Evolutionary conservation across 2,113 vertebrate species (phyloP), one percentile per base, ranked within the genome.

Genomic region (Nyctereutes procyonoides): DNA sequence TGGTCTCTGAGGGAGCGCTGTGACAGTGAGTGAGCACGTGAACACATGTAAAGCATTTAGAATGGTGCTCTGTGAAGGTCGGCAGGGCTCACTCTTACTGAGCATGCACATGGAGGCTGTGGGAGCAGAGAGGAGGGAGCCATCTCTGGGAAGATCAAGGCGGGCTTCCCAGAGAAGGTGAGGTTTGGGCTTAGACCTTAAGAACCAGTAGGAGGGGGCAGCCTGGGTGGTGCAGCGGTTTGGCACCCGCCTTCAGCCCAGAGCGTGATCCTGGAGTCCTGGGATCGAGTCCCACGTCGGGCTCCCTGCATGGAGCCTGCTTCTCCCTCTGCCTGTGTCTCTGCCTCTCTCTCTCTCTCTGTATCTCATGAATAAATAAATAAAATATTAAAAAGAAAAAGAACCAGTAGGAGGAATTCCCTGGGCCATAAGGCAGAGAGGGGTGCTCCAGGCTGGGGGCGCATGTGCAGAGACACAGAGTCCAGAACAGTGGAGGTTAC

Each of bases 91-190:
- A 10, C 22, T 56, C 24, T 12, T 38, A 43, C 71, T 16, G 30
- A n/a, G 58, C 19, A 43, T 1, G 53, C 9, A 35, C 9, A 0
- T 0, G 2, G 8, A 19, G 26, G 55, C 92, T 24, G 35, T 32
- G 77, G 28, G 16, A 56, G 71, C 71, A 60, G 14, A 80, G 56
- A 74, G 35, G 48, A 58, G 62, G n/a, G 15, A 5, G 6, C 63
- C 56, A 51, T 60, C 65, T 86, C 74, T 67, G 60, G 38, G 90
- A 84, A n/a, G 5, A 63, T n/a, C 53, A 26, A 38, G 84, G 93
- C 69, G 71, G 82, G 51, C 62, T 97, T 97, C 79, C 67, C n/a
- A 56, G 56, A 94, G 82, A 43, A 67, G 56, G 30, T 24, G 65
- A 48, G 35, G 11, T 67, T 53, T 88, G 35, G 51, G 32, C 69